Base-by-base conservation (phyloP, 2,113 vertebrate species). In the Brachyistius frenatus region DNA sequence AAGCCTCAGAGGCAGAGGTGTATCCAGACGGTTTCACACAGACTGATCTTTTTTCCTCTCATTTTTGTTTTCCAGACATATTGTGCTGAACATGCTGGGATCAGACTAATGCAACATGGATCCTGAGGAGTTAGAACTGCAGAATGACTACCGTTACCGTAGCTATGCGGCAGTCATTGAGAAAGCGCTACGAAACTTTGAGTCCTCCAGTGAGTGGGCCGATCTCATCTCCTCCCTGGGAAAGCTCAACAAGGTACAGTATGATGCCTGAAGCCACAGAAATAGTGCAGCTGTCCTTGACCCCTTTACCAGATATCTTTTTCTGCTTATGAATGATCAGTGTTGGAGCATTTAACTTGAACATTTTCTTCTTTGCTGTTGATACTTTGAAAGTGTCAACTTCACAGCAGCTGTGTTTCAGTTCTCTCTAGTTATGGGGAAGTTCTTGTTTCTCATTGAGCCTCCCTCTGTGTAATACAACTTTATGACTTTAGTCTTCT, bases 191-290 rank as follows among this genome's bases (percentile, higher is more conserved):
- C 95, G 97, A 69, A 99, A 97, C 91, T 99, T 99, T 70, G 98
- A 99, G 76, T 99, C 98, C 2, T 99, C 98, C 0, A 99, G 95
- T 7, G 98, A 99, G 87, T 99, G 98, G 98, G 98, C 98, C 0
- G 98, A 99, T 87, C 97, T 99, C 37, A 99, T 99, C 80, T 99
- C 98, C 30, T 99, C 97, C 3, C 95, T 99, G 76, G 98, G 98
- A 63, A 99, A 99, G 79, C 97, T 99, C 86, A 99, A 97, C 78
- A 99, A 99, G 97, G 98, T 99, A 94, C 13, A 6, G 47, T 50
- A 7, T 46, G 60, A 41, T 31, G 68, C 11, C n/a, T 23, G n/a
- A 57, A 46, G 39, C 6, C 3, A 5, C 10, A 44, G 41, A 44
- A 44, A 44, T 13, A 11, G 9, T 44, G 10, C 4, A 44, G 8